phyloP scores from a whole-genome alignment of 2,888 invertebrate species.

The Nemotelus nigrinus region DNA sequence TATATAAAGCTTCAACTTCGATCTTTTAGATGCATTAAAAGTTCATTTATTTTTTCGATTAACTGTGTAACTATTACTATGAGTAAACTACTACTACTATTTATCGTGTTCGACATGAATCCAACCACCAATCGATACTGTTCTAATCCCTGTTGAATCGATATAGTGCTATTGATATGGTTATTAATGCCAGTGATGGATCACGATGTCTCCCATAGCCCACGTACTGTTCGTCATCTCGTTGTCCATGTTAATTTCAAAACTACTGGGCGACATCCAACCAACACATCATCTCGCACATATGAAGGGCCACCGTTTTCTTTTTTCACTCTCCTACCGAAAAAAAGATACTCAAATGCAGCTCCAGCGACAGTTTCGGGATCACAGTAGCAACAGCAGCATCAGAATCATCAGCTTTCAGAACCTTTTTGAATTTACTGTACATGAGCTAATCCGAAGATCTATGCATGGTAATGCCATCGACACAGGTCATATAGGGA shows the following conservation, averaged over 20 bases:
- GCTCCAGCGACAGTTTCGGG: no score
- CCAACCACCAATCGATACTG: slow-evolving; percentile 15
- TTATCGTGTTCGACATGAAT: slow-evolving; percentile 9
- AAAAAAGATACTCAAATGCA: not conserved
- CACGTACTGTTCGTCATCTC: slow-evolving; percentile 16
- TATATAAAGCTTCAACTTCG: no score
- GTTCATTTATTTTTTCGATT: not conserved
- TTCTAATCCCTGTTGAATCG: slow-evolving; percentile 26
- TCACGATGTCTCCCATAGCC: slow-evolving; percentile 14
- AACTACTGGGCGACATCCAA: slow-evolving; percentile 12
- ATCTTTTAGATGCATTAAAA: not conserved
- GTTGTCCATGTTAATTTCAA: slow-evolving; percentile 19
- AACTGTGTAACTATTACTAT: not conserved
- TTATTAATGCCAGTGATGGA: slow-evolving; percentile 28
- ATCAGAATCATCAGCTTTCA: not conserved
- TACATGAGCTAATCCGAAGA: slow-evolving; percentile 23
- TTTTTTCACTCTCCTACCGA: not conserved
- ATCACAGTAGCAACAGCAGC: not conserved
- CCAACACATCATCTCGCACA: not conserved
- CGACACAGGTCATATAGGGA: slow-evolving; percentile 21
- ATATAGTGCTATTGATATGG: slow-evolving; percentile 24
- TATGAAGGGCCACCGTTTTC: not conserved
- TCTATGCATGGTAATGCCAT: slow-evolving; percentile 23
- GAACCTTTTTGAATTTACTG: not conserved
- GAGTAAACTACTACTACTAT: not conserved